These are phyloP conservation scores for Carterocephalus palaemon DNA, from an alignment of 2,888 invertebrate species.

Conservation along the genomic window DNA sequence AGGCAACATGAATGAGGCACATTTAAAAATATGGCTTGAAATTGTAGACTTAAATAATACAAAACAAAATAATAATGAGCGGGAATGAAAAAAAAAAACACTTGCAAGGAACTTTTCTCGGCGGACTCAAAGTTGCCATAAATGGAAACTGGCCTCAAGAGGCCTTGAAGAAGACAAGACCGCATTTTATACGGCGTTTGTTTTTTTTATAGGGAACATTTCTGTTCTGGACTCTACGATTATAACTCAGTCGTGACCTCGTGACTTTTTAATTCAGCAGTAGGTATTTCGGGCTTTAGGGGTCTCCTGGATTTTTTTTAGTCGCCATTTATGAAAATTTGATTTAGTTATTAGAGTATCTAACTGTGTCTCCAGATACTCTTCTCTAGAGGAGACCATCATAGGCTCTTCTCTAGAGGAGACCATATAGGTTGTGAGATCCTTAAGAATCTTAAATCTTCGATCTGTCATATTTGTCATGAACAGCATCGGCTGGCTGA, in stretches of 20 bases:
- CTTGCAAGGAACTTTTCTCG: slow-evolving; percentile 12
- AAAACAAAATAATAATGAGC: neutral
- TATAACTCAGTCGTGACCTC: slow-evolving; percentile 25
- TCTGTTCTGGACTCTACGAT: slow-evolving; percentile 30
- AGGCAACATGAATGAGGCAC: too few species aligned
- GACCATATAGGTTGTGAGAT: too few species aligned
- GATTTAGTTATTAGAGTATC: too few species aligned
- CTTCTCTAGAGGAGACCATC: too few species aligned
- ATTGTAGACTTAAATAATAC: neutral
- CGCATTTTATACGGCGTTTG: slow-evolving; percentile 44
- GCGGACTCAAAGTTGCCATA: slow-evolving; percentile 37
- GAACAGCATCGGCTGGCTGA: too few species aligned
- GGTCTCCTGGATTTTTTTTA: too few species aligned
- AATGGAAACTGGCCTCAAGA: slow-evolving; percentile 53
- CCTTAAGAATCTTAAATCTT: too few species aligned
- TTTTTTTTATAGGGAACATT: slow-evolving; percentile 45
- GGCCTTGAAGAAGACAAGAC: slow-evolving; percentile 55
- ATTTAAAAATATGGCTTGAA: neutral
- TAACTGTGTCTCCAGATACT: too few species aligned
- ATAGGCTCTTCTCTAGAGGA: too few species aligned
- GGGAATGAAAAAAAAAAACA: slow-evolving; percentile 4
- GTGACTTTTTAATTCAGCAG: slow-evolving; percentile 36
- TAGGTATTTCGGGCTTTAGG: too few species aligned
- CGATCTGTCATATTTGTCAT: too few species aligned
- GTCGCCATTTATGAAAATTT: too few species aligned